Percentiles rank a stretch among this genome's conserved stretches.
Evolutionary conservation across 2,888 invertebrate species (phyloP).

Genomic region (Cephus sareptanus): DNA sequence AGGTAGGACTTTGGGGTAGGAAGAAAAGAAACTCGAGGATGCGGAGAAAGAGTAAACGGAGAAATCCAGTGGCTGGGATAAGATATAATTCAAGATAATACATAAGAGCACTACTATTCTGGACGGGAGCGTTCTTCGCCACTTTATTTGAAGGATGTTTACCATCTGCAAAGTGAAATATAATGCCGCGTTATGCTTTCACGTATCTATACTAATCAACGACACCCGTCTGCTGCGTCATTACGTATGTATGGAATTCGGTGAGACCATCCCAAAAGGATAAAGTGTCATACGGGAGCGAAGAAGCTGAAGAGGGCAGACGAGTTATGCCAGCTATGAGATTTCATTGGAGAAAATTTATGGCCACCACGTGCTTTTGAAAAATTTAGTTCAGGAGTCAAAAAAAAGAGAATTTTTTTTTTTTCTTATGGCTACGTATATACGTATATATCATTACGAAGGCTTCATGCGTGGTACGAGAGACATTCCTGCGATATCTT

Average conservation of each 20-base stretch:
- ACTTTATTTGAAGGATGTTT: not conserved
- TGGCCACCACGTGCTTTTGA: not conserved
- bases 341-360: not conserved
- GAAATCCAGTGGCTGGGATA: constrained; percentile 28
- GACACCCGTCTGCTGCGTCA: not conserved
- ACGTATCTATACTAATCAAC: not conserved
- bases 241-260: not conserved
- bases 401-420: not conserved
- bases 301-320: not conserved
- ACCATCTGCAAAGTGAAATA: not conserved
- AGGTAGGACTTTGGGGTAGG: not conserved
- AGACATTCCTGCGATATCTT: not conserved
- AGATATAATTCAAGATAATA: constrained; percentile 36
- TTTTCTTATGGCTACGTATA: not conserved
- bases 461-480: not conserved
- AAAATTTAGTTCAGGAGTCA: not conserved
- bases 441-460: not conserved
- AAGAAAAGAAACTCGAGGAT: not conserved
- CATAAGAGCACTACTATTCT: constrained; percentile 21
- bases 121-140: not conserved
- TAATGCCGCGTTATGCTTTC: not conserved
- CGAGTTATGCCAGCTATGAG: not conserved
- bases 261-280: not conserved
- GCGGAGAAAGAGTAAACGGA: not conserved
- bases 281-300: not conserved